These are phyloP conservation scores for Apodemus agrarius DNA, from an alignment of 2,797 vertebrate genomes.

Conservation along the genomic window DNA sequence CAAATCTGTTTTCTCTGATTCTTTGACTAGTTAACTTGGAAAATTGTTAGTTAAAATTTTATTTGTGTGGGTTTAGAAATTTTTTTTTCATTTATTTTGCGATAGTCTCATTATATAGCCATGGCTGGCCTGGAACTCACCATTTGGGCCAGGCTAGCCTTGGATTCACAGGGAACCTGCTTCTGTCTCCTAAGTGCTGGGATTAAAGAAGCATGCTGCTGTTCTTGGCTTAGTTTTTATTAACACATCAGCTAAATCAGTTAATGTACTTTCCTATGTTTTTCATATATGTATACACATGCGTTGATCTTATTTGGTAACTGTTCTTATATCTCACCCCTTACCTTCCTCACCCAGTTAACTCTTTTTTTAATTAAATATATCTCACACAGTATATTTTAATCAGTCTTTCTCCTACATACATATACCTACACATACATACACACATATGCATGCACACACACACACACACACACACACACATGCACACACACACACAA, in stretches of 20 bases:
- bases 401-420: neutral
- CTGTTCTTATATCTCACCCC: neutral
- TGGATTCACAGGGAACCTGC: neutral
- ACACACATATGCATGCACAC: neutral
- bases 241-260: neutral
- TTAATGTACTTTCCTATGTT: neutral
- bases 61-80: neutral
- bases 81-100: neutral
- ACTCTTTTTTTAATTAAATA: neutral
- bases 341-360: neutral
- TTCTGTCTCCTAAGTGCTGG: neutral
- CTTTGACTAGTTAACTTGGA: neutral
- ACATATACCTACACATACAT: neutral
- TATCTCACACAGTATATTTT: neutral
- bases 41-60: neutral
- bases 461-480: no score
- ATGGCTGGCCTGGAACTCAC: neutral
- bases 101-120: neutral
- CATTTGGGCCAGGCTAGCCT: neutral
- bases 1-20: neutral
- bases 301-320: neutral
- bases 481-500: no score
- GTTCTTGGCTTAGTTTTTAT: neutral
- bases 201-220: neutral
- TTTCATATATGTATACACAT: neutral